Conservation (phyloP, 2,797 vertebrate species). For the Tinamus major region DNA sequence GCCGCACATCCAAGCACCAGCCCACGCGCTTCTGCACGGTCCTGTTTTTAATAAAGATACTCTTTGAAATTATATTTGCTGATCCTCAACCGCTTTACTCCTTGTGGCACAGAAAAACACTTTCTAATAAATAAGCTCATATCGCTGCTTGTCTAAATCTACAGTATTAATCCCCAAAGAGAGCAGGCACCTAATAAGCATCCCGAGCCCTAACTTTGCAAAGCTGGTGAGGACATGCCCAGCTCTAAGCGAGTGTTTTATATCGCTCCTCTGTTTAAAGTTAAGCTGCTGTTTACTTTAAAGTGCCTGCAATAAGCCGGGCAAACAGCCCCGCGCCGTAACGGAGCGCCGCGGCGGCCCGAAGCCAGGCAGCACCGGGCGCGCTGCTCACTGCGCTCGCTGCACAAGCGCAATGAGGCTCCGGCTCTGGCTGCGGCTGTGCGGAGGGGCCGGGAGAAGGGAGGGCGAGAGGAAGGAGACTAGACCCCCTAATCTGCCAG, state of each 20-base stretch:
- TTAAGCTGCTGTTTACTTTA: constrained; percentile 12
- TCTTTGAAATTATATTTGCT: background rate
- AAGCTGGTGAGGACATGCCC: background rate
- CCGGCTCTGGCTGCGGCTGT: background rate
- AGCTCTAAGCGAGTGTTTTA: background rate
- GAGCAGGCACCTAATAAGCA: background rate
- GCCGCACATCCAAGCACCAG: background rate
- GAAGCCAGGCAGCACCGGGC: background rate
- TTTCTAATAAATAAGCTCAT: background rate
- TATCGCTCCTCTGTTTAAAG: background rate
- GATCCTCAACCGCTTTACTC: background rate
- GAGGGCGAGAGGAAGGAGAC: background rate
- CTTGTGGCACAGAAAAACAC: background rate
- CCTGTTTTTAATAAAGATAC: background rate
- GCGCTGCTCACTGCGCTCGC: background rate
- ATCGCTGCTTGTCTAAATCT: background rate
- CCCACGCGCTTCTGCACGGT: fast-evolving
- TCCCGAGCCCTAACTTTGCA: background rate
- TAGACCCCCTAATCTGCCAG: background rate
- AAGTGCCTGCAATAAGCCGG: constrained; percentile 1
- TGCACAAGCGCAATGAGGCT: background rate
- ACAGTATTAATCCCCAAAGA: background rate
- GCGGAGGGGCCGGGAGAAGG: background rate
- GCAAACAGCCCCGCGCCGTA: background rate
- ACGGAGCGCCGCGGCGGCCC: background rate